Evolutionary conservation across 2,888 invertebrate genomes (phyloP), one percentile per base, ranked within the genome.

Genomic region (Ophion ellenae): DNA sequence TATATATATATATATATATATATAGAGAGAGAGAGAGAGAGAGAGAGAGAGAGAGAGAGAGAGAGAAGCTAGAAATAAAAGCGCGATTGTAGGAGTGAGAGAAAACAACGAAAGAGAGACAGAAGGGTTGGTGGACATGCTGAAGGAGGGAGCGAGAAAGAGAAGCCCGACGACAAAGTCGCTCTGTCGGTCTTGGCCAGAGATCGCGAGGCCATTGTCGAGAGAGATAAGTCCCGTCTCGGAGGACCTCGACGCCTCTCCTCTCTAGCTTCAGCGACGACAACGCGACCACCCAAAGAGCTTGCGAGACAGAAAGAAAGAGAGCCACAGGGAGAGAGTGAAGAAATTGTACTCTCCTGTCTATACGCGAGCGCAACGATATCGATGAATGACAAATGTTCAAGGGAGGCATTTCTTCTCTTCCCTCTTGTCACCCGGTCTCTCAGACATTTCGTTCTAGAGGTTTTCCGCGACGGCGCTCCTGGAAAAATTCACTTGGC

Each of bases 311-410:
- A 32, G 32, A 32, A 32, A 32, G 32, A 32, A 32, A 32, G 57
- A 28, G 63, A 53, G 40, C 47, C 28, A 57, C 32, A 59, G 73
- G 47, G 61, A 64, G 20, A 64, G 59, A 59, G 87, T 86, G 59
- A 57, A 73, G 47, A 77, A 66, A 71, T 69, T 70, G 53, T 78
- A 36, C 45, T 78, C 69, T 81, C 82, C 80, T 79, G 67, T 61
- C 82, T 61, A 69, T 74, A 36, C 64, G 59, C 67, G 59, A 64
- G 76, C 59, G 20, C 74, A 69, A 66, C 73, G 85, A 90, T 90
- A 92, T 91, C 91, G 89, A 90, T 90, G 91, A 92, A 92, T 92
- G 93, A 93, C 92, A 93, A 93, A 93, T 91, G 83, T 67, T 67
- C 59, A 40, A 40, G 40, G 28, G 69, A 73, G 11, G 69, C 63